phyloP scores from a whole-genome alignment of 2,113 vertebrate species.

The Ursus arctos region DNA sequence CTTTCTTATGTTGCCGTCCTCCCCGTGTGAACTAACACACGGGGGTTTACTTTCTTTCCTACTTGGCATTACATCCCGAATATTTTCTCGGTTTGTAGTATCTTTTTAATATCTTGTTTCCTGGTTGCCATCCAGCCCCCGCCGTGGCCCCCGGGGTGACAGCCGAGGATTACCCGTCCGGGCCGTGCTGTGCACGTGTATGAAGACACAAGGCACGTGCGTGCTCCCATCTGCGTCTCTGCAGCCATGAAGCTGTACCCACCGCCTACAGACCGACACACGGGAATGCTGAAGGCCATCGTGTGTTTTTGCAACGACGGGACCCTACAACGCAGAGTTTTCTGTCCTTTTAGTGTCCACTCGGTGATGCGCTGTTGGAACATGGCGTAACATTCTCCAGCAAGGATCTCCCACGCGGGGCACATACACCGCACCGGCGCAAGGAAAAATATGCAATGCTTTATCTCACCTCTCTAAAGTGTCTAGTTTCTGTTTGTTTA shows the following conservation, averaged over 20 bases:
- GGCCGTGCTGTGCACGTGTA: background rate
- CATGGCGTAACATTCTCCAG: background rate
- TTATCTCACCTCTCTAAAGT: background rate
- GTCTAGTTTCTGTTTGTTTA: constrained; percentile 31
- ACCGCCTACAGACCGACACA: background rate
- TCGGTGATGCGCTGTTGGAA: background rate
- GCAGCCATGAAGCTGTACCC: background rate
- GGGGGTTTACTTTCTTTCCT: background rate
- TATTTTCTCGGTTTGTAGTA: background rate
- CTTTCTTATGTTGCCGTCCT: background rate
- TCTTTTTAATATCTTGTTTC: background rate
- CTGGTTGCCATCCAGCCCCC: background rate
- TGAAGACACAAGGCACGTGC: background rate
- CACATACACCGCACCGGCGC: background rate
- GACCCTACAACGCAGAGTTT: background rate
- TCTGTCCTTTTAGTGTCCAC: background rate
- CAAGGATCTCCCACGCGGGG: background rate
- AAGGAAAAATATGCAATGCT: background rate
- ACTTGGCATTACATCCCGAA: background rate
- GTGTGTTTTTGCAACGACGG: background rate
- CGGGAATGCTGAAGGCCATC: background rate
- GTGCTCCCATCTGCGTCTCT: accelerated
- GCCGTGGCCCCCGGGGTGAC: accelerated
- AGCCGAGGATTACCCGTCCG: background rate
- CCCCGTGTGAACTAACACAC: background rate